Percentiles rank a stretch among this genome's conserved stretches.
phyloP scores from a whole-genome alignment of 64 coral and sea anemone genomes.

The Platygyra sinensis region DNA sequence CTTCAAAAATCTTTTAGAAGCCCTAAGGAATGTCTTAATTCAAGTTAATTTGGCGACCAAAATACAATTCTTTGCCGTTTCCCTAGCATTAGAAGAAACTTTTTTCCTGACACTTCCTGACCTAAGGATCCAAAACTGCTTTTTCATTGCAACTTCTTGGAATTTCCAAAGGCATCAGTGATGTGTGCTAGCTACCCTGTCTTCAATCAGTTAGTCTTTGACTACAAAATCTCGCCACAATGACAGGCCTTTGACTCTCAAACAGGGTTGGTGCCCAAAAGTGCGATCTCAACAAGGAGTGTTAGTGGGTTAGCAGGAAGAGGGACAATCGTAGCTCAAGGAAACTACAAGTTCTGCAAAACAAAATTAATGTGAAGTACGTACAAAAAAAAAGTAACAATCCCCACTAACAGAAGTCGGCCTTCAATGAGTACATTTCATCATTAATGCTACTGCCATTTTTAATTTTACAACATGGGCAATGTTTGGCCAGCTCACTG shows the following conservation, averaged over 20 bases:
- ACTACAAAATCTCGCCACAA: constrained; percentile 96
- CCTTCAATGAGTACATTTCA: background rate
- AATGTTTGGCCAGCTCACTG: no score
- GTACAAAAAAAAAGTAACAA: no score
- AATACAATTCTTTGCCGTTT: no score
- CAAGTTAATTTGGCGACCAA: no score
- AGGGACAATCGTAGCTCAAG: constrained; percentile 75
- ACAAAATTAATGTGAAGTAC: background rate
- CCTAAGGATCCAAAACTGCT: no score
- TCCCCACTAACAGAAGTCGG: background rate
- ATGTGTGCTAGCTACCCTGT: constrained; percentile 63
- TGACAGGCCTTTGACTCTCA: constrained; percentile 61
- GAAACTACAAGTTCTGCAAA: constrained; percentile 50
- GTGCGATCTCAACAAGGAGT: constrained; percentile 77
- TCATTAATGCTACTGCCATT: no score
- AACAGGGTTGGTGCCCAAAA: constrained; percentile 74
- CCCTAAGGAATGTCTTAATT: no score
- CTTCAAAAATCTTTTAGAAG: no score
- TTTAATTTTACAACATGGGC: no score
- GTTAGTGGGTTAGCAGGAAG: constrained; percentile 75
- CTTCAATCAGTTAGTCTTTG: constrained; percentile 93
- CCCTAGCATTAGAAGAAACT: no score
- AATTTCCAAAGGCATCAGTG: background rate
- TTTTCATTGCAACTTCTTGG: no score
- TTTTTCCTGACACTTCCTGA: no score